Evolutionary conservation across 2,888 invertebrate species (phyloP), one percentile per base, ranked within the genome.

Genomic region (Agrochola lota): DNA sequence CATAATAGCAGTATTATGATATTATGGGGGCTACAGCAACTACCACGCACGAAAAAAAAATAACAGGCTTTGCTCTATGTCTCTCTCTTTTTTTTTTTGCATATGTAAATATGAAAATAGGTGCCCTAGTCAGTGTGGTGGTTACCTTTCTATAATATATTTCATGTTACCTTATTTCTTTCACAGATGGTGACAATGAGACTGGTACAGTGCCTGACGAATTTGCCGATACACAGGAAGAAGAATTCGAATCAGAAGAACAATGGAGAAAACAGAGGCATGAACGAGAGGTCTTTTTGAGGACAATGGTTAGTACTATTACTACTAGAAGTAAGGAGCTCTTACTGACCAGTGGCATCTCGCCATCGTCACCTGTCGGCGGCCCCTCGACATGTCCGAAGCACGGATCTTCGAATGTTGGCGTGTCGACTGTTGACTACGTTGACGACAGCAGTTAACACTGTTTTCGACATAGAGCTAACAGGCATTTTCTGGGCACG

Each of bases 201-300:
- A 82, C 87, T 0, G 95, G 93, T 3, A 88, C 92, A 0, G 83
- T 90, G 26, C 89, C 91, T 0, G 90, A 93, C 23, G 93, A 95
- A 62, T 90, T 94, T 5, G 88, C 89, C 0, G 95, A 95, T 70
- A 95, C 96, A 0, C 96, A 97, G 88, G 97, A 98, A 85, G 98
- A 98, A 71, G 98, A 98, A 77, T 97, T 97, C 68, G 98, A 98
- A 87, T 97, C 97, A 71, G 99, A 99, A 90, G 97, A 97, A 86
- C 97, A 98, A 85, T 98, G 98, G 98, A 97, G 98, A 71, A 98
- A 98, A 91, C 97, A 98, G 91, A 97, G 99, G 83, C 97, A 98
- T 85, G 98, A 99, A 91, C 97, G 99, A 49, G 98, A 99, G 93
- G 97, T 98, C 90, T 98, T 98, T 94, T 94, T 99, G 1, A 97